Percentiles rank a stretch among this genome's conserved stretches.
phyloP scores from a whole-genome alignment of 2,888 invertebrate species.

The Erebia epiphron region DNA sequence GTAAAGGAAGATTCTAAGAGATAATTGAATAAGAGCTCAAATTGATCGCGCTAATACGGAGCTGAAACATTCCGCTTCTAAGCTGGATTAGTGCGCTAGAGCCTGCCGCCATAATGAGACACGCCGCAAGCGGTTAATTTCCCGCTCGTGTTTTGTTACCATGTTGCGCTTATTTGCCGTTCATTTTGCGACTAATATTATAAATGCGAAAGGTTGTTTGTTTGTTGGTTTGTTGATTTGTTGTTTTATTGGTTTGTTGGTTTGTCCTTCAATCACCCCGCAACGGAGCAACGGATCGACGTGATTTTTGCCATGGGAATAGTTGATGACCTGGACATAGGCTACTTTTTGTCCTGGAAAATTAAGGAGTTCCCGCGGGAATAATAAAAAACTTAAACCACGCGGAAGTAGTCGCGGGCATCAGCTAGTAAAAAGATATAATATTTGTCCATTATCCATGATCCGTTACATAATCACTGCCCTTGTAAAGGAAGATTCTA shows the following conservation, averaged over 20 bases:
- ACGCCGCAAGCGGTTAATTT: slow-evolving; percentile 27
- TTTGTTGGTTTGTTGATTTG: no score
- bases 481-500: not conserved
- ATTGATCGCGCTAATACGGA: slow-evolving; percentile 34
- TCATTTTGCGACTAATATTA: not conserved
- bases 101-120: slow-evolving; percentile 29
- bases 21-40: slow-evolving; percentile 42
- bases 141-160: slow-evolving; percentile 16
- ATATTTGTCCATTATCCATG: not conserved
- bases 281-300: no score
- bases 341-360: no score
- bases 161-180: slow-evolving; percentile 13
- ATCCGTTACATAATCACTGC: not conserved
- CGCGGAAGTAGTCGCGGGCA: no score
- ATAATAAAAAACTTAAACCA: no score
- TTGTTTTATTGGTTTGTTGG: no score
- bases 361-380: no score
- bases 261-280: no score
- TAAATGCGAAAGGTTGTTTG: no score
- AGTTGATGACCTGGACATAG: no score
- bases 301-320: no score
- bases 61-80: slow-evolving; percentile 47
- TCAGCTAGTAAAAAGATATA: no score
- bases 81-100: slow-evolving; percentile 32
- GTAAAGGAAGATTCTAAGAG: not conserved